Evolutionary conservation across 2,113 vertebrate species (phyloP).

Genomic region (Salvelinus alpinus): DNA sequence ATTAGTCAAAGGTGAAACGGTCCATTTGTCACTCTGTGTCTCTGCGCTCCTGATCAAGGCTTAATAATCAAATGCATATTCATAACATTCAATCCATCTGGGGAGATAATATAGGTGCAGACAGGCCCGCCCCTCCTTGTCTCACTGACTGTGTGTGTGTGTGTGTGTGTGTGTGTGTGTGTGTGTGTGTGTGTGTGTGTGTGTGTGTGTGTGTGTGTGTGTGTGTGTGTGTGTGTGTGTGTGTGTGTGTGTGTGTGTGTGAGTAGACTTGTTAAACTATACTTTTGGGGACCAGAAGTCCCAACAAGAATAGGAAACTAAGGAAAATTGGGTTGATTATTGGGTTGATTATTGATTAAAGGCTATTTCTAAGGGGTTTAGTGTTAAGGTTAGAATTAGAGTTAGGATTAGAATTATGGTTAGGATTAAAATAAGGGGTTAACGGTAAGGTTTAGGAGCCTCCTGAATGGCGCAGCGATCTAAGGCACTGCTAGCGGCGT

Average conservation of each 20-base stretch:
- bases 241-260: not conserved
- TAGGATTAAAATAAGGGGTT: no score
- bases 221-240: no score
- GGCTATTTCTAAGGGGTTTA: no score
- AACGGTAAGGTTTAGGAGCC: no score
- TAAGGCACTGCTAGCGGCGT: no score
- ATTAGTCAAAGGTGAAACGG: slow-evolving; percentile 29
- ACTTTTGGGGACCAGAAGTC: no score
- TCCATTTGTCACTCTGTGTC: slow-evolving; percentile 38
- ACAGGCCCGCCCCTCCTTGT: slow-evolving; percentile 6
- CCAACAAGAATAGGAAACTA: no score
- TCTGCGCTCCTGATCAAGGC: not conserved
- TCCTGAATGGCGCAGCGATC: no score
- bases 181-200: slow-evolving; percentile 6
- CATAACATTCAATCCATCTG: slow-evolving; percentile 42
- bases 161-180: not conserved
- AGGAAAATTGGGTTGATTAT: no score
- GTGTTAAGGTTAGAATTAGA: no score
- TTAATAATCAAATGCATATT: slow-evolving; percentile 44
- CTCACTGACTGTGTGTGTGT: not conserved
- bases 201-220: not conserved
- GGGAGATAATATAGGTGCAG: not conserved
- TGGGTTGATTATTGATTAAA: no score
- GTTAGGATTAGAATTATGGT: no score
- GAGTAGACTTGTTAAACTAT: not conserved